Evolutionary conservation across 2,888 invertebrate genomes (phyloP).

Genomic region (Tiliacea citrago): DNA sequence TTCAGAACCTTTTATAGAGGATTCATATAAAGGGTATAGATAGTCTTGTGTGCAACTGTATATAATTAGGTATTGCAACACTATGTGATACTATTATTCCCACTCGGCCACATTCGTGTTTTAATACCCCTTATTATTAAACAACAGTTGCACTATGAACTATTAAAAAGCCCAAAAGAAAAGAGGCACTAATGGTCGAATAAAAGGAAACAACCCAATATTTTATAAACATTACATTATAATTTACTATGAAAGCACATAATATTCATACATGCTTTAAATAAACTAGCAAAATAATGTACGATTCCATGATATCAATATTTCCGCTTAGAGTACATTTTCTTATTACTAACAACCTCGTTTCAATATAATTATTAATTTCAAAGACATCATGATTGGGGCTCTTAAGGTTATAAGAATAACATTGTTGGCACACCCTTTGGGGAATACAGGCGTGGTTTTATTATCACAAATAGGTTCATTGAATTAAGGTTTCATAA

Average conservation of each 20-base stretch:
- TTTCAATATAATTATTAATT: constrained; percentile 1
- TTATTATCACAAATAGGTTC: constrained; percentile 2
- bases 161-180: background rate
- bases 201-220: constrained; percentile 26
- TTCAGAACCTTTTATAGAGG: too few species aligned
- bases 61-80: too few species aligned
- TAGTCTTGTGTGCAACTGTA: too few species aligned
- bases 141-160: too few species aligned
- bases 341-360: constrained; percentile 17
- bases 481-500: constrained; percentile 12
- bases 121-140: too few species aligned
- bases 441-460: too few species aligned
- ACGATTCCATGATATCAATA: constrained; percentile 27
- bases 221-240: constrained; percentile 13
- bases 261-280: constrained; percentile 4
- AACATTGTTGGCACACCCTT: background rate
- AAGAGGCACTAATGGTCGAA: background rate
- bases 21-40: too few species aligned
- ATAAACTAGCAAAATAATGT: constrained; percentile 23
- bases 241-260: constrained; percentile 10
- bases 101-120: too few species aligned
- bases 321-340: constrained; percentile 27
- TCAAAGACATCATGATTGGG: background rate
- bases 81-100: too few species aligned
- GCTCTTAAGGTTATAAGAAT: background rate